Percentiles rank a stretch among this genome's conserved stretches.
phyloP scores from a whole-genome alignment of 2,888 invertebrate genomes.

The Chymomyza amoena region DNA sequence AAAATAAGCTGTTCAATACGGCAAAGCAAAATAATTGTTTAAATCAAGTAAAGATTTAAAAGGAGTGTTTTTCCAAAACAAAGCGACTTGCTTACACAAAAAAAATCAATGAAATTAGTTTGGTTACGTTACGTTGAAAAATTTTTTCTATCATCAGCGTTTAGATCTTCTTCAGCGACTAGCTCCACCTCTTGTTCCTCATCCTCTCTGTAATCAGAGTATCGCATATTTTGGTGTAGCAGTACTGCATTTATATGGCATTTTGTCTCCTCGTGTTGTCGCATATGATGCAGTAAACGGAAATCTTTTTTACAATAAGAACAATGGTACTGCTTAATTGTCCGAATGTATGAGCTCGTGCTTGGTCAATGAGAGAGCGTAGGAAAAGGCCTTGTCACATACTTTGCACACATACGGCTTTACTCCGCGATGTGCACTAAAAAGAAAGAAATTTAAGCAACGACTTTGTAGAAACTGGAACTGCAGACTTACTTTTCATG shows the following conservation, averaged over 20 bases:
- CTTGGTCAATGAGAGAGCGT: slow-evolving; percentile 73
- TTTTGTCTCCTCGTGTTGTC: slow-evolving; percentile 76
- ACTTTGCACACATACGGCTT: slow-evolving; percentile 74
- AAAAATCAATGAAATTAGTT: neutral
- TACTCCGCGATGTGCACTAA: slow-evolving; percentile 71
- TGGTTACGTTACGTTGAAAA: neutral
- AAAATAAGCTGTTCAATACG: no score
- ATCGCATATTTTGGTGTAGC: slow-evolving; percentile 49
- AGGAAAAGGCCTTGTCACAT: slow-evolving; percentile 73
- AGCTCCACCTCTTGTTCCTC: slow-evolving; percentile 45
- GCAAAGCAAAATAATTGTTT: neutral
- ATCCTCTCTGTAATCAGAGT: slow-evolving; percentile 10
- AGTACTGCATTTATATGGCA: slow-evolving; percentile 74
- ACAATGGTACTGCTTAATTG: slow-evolving; percentile 73
- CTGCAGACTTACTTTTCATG: slow-evolving; percentile 70
- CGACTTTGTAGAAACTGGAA: neutral
- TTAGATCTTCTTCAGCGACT: slow-evolving; percentile 33
- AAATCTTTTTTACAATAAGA: slow-evolving; percentile 76
- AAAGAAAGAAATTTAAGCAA: neutral
- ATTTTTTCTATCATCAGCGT: neutral
- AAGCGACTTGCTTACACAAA: neutral
- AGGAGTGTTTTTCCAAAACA: neutral
- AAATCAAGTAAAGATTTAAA: neutral
- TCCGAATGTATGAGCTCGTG: slow-evolving; percentile 76
- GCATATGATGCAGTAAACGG: slow-evolving; percentile 75